Conservation (phyloP, 1,140 invertebrate species). For the Pseudomyrmex pallidus region DNA sequence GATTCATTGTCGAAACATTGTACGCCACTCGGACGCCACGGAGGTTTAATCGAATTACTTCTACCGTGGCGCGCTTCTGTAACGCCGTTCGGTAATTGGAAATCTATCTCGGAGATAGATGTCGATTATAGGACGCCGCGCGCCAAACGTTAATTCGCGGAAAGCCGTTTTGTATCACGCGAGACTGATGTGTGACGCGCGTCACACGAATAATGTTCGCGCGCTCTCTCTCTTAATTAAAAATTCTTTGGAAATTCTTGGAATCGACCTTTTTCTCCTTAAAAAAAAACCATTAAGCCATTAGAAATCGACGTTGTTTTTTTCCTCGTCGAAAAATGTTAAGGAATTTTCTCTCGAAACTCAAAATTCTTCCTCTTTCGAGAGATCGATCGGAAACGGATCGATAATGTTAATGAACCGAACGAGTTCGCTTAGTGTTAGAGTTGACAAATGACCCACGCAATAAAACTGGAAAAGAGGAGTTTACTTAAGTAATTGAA, state of each 20-base stretch:
- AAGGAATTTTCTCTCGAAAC: too few species aligned
- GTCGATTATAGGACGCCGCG: constrained; percentile 55
- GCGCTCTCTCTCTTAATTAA: constrained; percentile 40
- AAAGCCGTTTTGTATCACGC: constrained; percentile 55
- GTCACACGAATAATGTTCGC: neutral
- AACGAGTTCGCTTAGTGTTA: too few species aligned
- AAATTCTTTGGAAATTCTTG: constrained; percentile 11
- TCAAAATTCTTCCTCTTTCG: too few species aligned
- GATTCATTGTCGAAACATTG: constrained; percentile 40
- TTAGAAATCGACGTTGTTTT: too few species aligned
- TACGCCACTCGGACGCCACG: neutral
- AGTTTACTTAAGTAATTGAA: too few species aligned
- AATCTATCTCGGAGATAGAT: constrained; percentile 57
- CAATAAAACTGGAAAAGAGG: too few species aligned
- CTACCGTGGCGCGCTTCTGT: neutral
- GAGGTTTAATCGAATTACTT: constrained; percentile 59
- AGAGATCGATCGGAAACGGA: too few species aligned
- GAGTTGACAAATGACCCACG: too few species aligned
- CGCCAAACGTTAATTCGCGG: constrained; percentile 61
- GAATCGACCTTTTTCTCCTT: neutral
- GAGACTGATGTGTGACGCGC: constrained; percentile 13
- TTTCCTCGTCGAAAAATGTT: too few species aligned
- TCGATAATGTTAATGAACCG: too few species aligned
- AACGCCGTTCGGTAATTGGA: constrained; percentile 43
- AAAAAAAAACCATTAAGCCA: too few species aligned